A percentile compares a stretch with the other conserved stretches of the same genome.
Conservation (phyloP, 2,797 vertebrate species). For the Iguana delicatissima region DNA sequence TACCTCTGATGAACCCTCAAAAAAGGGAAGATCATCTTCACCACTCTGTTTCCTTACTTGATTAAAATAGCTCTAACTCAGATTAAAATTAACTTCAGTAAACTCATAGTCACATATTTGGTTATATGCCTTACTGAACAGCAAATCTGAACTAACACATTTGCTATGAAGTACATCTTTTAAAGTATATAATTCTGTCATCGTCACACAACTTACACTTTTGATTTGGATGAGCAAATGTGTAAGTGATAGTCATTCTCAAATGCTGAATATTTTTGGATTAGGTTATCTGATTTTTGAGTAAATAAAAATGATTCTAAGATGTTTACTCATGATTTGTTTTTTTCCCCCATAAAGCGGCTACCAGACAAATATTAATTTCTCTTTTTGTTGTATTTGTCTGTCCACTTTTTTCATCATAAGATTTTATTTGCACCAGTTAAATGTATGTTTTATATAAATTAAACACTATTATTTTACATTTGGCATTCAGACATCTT, state of each 20-base stretch:
- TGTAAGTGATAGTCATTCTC: background rate
- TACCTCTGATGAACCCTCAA: background rate
- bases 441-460: background rate
- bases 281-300: background rate
- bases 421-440: background rate
- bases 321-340: too few relatives aligned
- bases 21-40: background rate
- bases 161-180: background rate
- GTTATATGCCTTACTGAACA: too few relatives aligned
- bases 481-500: background rate
- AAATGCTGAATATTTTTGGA: constrained; percentile 1
- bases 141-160: background rate
- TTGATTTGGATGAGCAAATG: background rate
- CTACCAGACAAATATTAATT: background rate
- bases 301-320: background rate
- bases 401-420: background rate
- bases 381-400: background rate
- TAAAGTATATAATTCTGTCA: background rate
- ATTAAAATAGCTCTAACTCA: background rate
- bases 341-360: too few relatives aligned
- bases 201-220: background rate
- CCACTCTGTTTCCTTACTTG: background rate
- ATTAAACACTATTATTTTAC: background rate
- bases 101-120: too few relatives aligned
- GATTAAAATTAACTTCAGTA: background rate